Base-by-base conservation (phyloP, 2,888 invertebrate genomes). In the Perithous albicinctus region DNA sequence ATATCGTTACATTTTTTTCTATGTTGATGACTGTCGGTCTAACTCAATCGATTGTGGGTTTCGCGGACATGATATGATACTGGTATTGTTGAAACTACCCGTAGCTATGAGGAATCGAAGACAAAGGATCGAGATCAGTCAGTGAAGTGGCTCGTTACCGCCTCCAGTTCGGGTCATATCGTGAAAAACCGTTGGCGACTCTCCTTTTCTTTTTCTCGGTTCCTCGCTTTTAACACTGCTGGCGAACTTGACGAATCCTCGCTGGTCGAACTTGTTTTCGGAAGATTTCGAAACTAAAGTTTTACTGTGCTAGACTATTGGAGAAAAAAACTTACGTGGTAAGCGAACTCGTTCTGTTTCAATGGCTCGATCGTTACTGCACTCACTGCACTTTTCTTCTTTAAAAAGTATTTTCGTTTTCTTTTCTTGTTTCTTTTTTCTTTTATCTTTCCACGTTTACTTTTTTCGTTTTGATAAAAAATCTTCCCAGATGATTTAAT, bases 311-410 rank as follows among this genome's bases (percentile, higher is more conserved):
- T 23, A 43, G 54, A 35, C 35, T 15, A 38, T n/a, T n/a, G n/a
- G 23, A 32, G n/a, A 38, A 23, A 41, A 12, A 41, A 66, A 70
- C 77, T 70, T 54, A 54, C 43, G 73, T 59, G 20, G 48, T 41
- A 73, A 73, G 61, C 64, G 32, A 48, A 66, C 66, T 69, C 79
- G 12, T 69, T 79, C 54, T 79, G 63, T 74, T 79, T 79, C 74
- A 79, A 74, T 79, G 51, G 74, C 32, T 41, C 23, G 20, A 61
- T 54, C 35, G 35, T 69, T 54, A 43, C 23, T n/a, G 20, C 61
- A n/a, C 20, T 23, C 8, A 18, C n/a, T 35, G 18, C 18, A 10
- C 38, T 29, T 48, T 66, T 32, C 20, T 61, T 59, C 51, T 74
- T 29, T 43, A 0, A 15, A 41, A 79, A 69, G 41, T 35, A 10